phyloP scores from a whole-genome alignment of 2,797 vertebrate species.

The Crax fasciolata region DNA sequence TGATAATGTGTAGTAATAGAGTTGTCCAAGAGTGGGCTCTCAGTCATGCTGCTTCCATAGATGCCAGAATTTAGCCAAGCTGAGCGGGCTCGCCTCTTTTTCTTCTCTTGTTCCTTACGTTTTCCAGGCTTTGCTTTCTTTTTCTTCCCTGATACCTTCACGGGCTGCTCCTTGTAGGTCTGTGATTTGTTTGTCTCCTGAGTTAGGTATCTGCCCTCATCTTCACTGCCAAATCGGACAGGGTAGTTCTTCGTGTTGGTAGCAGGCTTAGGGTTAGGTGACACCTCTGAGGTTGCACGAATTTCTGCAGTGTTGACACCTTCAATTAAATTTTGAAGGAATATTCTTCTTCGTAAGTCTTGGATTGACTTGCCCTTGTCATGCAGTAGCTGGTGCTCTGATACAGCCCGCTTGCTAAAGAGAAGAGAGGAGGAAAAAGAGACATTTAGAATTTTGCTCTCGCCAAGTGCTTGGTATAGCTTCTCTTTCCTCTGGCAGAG shows the following conservation, averaged over 20 bases:
- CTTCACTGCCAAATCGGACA: constrained; percentile 84
- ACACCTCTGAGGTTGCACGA: constrained; percentile 83
- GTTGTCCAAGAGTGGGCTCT: constrained; percentile 43
- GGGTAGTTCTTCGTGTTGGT: constrained; percentile 91
- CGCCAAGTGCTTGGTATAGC: background rate
- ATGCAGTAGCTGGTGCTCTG: constrained; percentile 93
- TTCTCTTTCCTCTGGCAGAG: background rate
- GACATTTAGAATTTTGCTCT: background rate
- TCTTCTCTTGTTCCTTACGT: constrained; percentile 92
- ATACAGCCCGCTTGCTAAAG: constrained; percentile 91
- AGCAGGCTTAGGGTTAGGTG: constrained; percentile 88
- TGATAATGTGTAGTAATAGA: constrained; percentile 60
- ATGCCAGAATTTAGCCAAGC: constrained; percentile 42
- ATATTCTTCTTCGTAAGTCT: constrained; percentile 90
- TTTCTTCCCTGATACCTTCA: constrained; percentile 89
- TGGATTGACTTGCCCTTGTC: constrained; percentile 94
- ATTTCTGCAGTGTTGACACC: constrained; percentile 93
- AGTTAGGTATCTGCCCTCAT: constrained; percentile 88
- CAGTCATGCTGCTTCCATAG: background rate
- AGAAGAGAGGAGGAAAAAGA: background rate
- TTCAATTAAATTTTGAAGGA: constrained; percentile 92
- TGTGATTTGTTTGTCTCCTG: constrained; percentile 96
- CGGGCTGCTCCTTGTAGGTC: constrained; percentile 90
- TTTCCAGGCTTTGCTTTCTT: constrained; percentile 94
- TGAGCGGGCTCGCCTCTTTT: constrained; percentile 87